A percentile compares a stretch with the other conserved stretches of the same genome.
Conservation (phyloP, 2,888 invertebrate genomes). For the Punctoribates punctum region DNA sequence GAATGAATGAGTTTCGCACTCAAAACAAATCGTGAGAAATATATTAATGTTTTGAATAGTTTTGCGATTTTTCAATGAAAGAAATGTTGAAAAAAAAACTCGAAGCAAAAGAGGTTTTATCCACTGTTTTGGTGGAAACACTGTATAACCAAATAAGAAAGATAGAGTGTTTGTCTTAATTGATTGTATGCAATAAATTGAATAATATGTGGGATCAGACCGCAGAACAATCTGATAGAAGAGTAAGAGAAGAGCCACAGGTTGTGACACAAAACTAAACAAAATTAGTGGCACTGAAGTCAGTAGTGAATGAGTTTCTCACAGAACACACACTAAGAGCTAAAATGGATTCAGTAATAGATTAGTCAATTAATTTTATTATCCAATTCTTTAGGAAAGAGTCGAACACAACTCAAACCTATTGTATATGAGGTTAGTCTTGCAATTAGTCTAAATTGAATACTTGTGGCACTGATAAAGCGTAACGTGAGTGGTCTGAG, state of each 20-base stretch:
- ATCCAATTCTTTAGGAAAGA: neutral
- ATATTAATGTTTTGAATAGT: too few species aligned
- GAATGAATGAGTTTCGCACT: neutral
- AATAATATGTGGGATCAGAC: too few species aligned
- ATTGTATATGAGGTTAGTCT: neutral
- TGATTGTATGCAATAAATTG: too few species aligned
- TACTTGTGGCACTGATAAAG: neutral
- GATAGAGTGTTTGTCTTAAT: too few species aligned
- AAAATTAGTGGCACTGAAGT: neutral
- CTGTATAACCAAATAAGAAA: too few species aligned
- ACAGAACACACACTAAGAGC: neutral
- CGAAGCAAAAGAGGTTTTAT: too few species aligned
- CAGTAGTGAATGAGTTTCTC: neutral
- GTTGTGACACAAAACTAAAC: neutral
- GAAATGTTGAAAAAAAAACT: too few species aligned
- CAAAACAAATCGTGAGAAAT: too few species aligned
- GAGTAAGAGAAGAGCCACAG: neutral
- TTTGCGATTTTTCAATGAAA: too few species aligned
- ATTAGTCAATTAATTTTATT: conserved; percentile 22
- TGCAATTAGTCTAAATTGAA: conserved; percentile 16
- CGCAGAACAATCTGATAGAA: too few species aligned
- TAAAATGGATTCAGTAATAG: neutral
- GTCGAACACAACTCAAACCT: conserved; percentile 7
- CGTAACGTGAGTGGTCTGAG: neutral
- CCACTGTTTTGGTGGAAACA: too few species aligned